phyloP scores from a whole-genome alignment of 2,797 vertebrate species.

The Harpagifer antarcticus region DNA sequence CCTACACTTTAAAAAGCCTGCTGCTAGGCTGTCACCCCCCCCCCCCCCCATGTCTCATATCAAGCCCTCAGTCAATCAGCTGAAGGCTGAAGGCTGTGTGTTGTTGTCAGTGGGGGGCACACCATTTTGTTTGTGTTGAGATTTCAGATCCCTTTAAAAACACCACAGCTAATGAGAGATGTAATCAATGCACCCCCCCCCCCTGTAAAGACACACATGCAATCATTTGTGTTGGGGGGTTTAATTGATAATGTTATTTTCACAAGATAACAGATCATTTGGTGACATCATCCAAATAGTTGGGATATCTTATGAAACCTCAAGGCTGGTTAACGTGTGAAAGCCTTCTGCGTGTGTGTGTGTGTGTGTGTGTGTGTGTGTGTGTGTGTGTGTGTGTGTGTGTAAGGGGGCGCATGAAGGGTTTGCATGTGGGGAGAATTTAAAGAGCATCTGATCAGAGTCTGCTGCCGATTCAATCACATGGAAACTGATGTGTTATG shows the following conservation, averaged over 20 bases:
- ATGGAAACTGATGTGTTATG: slow-evolving; percentile 55
- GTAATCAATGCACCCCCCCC: slow-evolving; percentile 17
- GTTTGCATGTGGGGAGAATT: slow-evolving; percentile 53
- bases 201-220: slow-evolving; percentile 23
- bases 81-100: slow-evolving; percentile 56
- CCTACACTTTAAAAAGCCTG: slow-evolving; percentile 1
- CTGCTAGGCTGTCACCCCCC: slow-evolving; percentile 27
- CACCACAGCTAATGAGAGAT: slow-evolving; percentile 57
- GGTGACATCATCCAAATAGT: neutral
- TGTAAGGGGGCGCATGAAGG: neutral
- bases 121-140: slow-evolving; percentile 49
- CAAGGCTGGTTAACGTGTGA: slow-evolving; percentile 27
- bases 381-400: slow-evolving; percentile 49
- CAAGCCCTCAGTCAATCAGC: slow-evolving; percentile 25
- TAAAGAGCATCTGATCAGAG: slow-evolving; percentile 53
- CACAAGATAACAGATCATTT: neutral
- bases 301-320: neutral
- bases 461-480: slow-evolving; percentile 67
- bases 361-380: slow-evolving; percentile 30
- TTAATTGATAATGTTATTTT: no score
- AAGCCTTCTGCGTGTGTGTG: slow-evolving; percentile 8
- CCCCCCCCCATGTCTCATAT: neutral
- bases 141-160: slow-evolving; percentile 57
- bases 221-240: neutral
- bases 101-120: slow-evolving; percentile 31